Base-by-base conservation (phyloP, 53 echinoderm and acorn worm species). In the Paracentrotus lividus region DNA sequence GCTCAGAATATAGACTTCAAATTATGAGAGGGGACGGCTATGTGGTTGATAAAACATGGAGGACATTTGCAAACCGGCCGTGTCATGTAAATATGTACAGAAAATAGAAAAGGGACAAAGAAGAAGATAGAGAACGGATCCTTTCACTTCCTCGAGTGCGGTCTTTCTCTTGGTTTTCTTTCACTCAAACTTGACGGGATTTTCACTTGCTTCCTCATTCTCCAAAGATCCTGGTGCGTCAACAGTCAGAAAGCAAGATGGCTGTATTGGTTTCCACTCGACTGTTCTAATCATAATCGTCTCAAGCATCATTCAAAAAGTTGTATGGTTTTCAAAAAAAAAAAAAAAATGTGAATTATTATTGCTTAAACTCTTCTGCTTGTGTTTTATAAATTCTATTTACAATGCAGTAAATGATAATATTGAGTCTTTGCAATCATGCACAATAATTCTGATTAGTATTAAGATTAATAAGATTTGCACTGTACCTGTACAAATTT, bases 1-100 rank as follows among this genome's bases (percentile, higher is more conserved):
- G 90, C 90, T 20, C 49, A 52, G 53, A 90, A 75, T 72, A 90
- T 90, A 90, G 72, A 90, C 47, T 90, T 90, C 44, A 16, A 47
- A 15, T 69, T 34, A 72, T 90, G 90, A 90, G 55, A 89, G 43
- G 64, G 7, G 65, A 45, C 8, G 42, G 21, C 42, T 40, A 16
- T 57, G 57, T 40, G 26, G 44, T 40, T 43, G 23, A 56, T 51
- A 43, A 42, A 21, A 42, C 77, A 77, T 8, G 81, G 81, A 81
- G 81, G 81, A 81, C 81, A 81, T 9, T 81, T 47, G 47, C 26
- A n/a, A n/a, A n/a, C n/a, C n/a, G 18, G 81, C 14, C 81, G 47
- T 20, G 45, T 45, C 47, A 9, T 81, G 81, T 81, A 81, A 81
- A 81, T 81, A 81, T 81, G 81, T 81, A 81, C 81, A 81, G 26